phyloP scores from a whole-genome alignment of 2,113 vertebrate genomes.

The Heliornis fulica region DNA sequence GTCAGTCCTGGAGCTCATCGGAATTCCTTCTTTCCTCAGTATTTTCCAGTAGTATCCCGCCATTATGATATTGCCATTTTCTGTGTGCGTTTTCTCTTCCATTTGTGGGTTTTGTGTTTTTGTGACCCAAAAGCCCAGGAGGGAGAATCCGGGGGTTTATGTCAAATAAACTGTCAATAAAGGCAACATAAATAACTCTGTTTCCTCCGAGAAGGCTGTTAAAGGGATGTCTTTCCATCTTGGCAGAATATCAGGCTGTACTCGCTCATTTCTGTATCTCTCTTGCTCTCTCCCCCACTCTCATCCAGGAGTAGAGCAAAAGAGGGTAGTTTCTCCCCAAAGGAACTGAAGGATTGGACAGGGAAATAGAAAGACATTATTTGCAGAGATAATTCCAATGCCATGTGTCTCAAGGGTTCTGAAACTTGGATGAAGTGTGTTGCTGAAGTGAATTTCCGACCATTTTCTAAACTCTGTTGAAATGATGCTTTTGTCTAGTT shows the following conservation, averaged over 20 bases:
- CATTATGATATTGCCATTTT: not conserved
- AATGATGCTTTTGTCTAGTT: not conserved
- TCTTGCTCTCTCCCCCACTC: not conserved
- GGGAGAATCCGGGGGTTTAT: not conserved
- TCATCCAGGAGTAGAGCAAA: not conserved
- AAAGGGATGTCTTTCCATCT: not conserved
- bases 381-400: not conserved
- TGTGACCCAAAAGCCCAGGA: not conserved
- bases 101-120: not conserved
- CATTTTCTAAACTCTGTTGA: not conserved
- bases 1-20: not conserved
- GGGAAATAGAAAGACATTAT: not conserved
- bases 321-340: not conserved
- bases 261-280: not conserved
- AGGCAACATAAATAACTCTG: not conserved
- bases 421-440: not conserved
- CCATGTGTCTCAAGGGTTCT: not conserved
- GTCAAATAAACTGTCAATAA: not conserved
- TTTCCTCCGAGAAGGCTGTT: not conserved
- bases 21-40: not conserved
- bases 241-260: not conserved
- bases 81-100: not conserved
- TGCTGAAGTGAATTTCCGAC: not conserved
- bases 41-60: not conserved
- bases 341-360: not conserved